Conservation (phyloP, 2,113 vertebrate species). For the Callopanchax toddi region DNA sequence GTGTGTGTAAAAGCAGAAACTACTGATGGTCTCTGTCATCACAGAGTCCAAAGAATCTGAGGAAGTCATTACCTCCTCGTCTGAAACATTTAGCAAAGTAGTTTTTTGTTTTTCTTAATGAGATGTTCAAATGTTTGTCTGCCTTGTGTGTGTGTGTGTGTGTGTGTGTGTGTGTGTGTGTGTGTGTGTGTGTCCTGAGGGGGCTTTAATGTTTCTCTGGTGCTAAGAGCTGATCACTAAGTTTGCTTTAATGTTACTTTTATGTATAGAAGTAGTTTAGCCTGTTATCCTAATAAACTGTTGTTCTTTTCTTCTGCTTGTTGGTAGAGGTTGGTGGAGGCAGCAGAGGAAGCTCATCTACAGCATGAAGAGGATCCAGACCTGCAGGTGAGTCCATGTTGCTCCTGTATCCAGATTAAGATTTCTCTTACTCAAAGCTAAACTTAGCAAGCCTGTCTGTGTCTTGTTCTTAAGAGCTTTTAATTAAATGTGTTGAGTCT, state of each 20-base stretch:
- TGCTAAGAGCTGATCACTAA: constrained; percentile 22
- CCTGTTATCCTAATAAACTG: constrained; percentile 17
- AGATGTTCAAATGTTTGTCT: constrained; percentile 51
- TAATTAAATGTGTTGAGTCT: constrained; percentile 3
- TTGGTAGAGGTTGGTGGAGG: constrained; percentile 92
- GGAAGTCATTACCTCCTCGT: constrained; percentile 63
- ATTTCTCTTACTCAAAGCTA: background rate
- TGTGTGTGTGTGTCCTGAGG: constrained; percentile 1
- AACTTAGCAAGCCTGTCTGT: background rate
- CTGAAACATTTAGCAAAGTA: constrained; percentile 68
- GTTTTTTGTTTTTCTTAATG: constrained; percentile 34
- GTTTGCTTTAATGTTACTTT: constrained; percentile 23
- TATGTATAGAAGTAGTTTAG: background rate
- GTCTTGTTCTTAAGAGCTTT: constrained; percentile 1
- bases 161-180: background rate
- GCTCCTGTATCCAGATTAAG: background rate
- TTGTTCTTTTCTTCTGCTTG: background rate
- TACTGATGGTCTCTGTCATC: constrained; percentile 55
- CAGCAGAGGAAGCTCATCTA: constrained; percentile 95
- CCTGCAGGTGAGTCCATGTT: constrained; percentile 83
- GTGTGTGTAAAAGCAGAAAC: constrained; percentile 46
- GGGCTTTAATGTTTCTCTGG: constrained; percentile 14
- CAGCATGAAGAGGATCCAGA: constrained; percentile 95
- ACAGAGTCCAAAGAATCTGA: constrained; percentile 51
- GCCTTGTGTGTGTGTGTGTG: background rate